Conservation (phyloP, 2,113 vertebrate species). For the Clarias gariepinus region DNA sequence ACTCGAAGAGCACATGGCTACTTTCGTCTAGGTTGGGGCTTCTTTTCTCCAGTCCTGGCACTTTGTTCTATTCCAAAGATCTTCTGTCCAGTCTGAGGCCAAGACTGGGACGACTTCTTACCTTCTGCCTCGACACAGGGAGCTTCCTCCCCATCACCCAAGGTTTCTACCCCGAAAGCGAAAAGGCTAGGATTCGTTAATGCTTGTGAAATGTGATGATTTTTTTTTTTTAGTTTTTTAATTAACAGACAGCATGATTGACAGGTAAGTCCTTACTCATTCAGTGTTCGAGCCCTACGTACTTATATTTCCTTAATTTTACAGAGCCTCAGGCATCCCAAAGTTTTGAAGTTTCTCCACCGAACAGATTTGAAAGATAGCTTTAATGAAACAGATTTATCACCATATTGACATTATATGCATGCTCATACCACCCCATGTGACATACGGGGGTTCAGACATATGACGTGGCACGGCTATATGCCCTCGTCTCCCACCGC, state of each 20-base stretch:
- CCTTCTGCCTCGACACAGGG: too few species aligned
- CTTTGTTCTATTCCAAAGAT: too few species aligned
- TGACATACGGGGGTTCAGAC: neutral
- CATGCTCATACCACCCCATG: constrained; percentile 18
- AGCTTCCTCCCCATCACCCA: neutral
- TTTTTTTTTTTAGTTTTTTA: neutral
- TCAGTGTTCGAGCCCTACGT: neutral
- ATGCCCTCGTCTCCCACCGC: neutral
- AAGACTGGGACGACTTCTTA: neutral
- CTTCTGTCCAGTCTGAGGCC: neutral
- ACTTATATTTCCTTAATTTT: neutral
- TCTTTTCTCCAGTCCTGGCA: too few species aligned
- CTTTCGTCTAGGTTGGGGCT: neutral
- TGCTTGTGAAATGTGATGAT: neutral
- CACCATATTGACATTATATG: neutral
- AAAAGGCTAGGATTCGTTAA: neutral
- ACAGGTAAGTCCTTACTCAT: neutral
- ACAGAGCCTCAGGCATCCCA: neutral
- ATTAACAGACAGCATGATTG: neutral
- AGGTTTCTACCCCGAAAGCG: neutral
- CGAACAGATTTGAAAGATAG: neutral
- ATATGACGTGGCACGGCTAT: constrained; percentile 11
- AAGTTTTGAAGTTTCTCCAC: too few species aligned
- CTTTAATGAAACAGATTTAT: neutral
- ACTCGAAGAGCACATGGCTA: too few species aligned